Percentiles rank a stretch among this genome's conserved stretches.
Conservation (phyloP, 1,140 invertebrate species). For the Drosophila elegans region DNA sequence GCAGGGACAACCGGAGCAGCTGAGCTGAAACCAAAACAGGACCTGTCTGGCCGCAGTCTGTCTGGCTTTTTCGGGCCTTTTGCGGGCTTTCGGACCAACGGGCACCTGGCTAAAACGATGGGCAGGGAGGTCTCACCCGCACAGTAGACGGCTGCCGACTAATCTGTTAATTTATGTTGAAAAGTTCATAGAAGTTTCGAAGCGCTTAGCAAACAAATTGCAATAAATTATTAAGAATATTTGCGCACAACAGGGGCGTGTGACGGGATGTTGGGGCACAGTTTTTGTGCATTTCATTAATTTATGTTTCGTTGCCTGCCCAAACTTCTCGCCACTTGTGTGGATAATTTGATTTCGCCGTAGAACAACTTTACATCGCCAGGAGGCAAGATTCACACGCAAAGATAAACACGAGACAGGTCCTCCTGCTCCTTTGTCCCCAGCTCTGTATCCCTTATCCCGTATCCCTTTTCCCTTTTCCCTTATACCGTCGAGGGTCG, state of each 20-base stretch:
- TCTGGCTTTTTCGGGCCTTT: slow-evolving; percentile 6
- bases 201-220: slow-evolving; percentile 78
- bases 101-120: slow-evolving; percentile 33
- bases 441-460: background rate
- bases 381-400: slow-evolving; percentile 74
- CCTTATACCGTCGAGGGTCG: slow-evolving; percentile 28
- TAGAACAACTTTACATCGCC: slow-evolving; percentile 53
- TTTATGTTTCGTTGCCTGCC: slow-evolving; percentile 56
- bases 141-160: slow-evolving; percentile 47
- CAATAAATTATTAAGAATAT: slow-evolving; percentile 81
- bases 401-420: slow-evolving; percentile 63
- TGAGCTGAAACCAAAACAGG: slow-evolving; percentile 9
- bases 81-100: slow-evolving; percentile 7
- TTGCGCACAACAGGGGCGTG: slow-evolving; percentile 39
- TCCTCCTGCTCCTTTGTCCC: background rate
- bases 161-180: slow-evolving; percentile 82
- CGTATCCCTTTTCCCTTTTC: background rate
- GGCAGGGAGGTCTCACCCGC: slow-evolving; percentile 10
- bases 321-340: slow-evolving; percentile 44
- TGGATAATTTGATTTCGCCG: slow-evolving; percentile 58
- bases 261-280: background rate
- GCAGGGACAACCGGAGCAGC: slow-evolving; percentile 17
- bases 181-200: slow-evolving; percentile 72
- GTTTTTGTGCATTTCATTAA: slow-evolving; percentile 70
- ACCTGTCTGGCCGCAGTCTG: slow-evolving; percentile 31